phyloP scores from a whole-genome alignment of 2,113 vertebrate genomes.

The Amazona guildingii region DNA sequence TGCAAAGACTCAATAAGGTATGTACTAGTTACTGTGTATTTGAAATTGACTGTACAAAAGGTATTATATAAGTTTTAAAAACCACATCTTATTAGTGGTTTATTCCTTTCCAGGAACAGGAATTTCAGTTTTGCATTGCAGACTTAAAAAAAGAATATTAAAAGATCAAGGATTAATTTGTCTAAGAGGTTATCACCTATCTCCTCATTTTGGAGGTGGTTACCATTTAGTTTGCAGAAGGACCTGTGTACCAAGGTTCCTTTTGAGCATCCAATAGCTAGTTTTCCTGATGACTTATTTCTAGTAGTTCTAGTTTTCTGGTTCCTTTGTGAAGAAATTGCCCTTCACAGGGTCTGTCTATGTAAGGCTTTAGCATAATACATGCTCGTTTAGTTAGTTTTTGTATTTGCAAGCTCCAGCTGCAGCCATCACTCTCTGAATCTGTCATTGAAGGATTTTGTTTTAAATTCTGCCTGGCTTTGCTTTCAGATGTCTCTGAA shows the following conservation, averaged over 20 bases:
- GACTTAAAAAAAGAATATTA: neutral
- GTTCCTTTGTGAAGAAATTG: neutral
- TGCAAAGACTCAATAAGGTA: neutral
- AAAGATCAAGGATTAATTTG: neutral
- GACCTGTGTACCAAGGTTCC: neutral
- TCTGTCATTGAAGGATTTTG: constrained; percentile 62
- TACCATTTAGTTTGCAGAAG: neutral
- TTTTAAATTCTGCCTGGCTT: constrained; percentile 59
- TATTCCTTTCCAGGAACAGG: neutral
- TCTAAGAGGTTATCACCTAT: neutral
- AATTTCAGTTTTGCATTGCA: neutral
- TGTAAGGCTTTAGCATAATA: neutral
- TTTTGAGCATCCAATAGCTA: neutral
- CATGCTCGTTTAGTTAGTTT: neutral
- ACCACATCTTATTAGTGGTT: neutral
- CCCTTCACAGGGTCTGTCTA: neutral
- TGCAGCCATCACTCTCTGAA: constrained; percentile 55
- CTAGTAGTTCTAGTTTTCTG: neutral
- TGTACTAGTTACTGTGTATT: neutral
- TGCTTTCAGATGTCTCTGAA: constrained; percentile 53
- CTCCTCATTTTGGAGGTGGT: neutral
- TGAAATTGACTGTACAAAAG: neutral
- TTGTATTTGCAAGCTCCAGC: constrained; percentile 54
- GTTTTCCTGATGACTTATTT: neutral
- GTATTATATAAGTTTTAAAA: neutral